A percentile compares a stretch with the other conserved stretches of the same genome.
Evolutionary conservation across 2,113 vertebrate species (phyloP).

Genomic region (Camelus bactrianus): DNA sequence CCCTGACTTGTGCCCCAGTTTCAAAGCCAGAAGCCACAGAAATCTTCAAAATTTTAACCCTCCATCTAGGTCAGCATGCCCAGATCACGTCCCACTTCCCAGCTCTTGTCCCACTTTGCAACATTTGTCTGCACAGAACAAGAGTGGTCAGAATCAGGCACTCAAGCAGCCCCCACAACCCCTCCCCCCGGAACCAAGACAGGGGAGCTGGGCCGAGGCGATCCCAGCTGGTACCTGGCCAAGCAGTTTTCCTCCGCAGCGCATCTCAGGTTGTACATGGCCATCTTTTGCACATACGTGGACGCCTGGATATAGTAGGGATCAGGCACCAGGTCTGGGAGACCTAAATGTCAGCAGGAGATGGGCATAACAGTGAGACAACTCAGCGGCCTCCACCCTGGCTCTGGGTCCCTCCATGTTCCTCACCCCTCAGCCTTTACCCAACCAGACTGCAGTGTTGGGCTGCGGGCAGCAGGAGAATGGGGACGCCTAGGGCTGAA

Average conservation of each 20-base stretch:
- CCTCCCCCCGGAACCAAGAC: not conserved
- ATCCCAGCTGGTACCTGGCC: slow-evolving; percentile 89
- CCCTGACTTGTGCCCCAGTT: not conserved
- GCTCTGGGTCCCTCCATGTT: not conserved
- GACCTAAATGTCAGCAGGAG: slow-evolving; percentile 89
- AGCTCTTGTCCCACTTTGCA: not conserved
- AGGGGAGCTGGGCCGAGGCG: not conserved
- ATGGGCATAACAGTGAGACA: slow-evolving; percentile 72
- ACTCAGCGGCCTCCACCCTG: slow-evolving; percentile 48
- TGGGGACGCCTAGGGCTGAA: not conserved
- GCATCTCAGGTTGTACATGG: slow-evolving; percentile 97
- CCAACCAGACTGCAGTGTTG: not conserved
- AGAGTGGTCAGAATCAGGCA: not conserved
- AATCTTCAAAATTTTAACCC: not conserved
- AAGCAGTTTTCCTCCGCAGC: slow-evolving; percentile 98
- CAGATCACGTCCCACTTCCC: not conserved
- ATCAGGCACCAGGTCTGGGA: slow-evolving; percentile 97
- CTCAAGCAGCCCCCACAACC: not conserved
- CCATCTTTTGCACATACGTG: slow-evolving; percentile 94
- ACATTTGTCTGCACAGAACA: not conserved
- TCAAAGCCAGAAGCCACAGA: not conserved
- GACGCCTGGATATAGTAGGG: slow-evolving; percentile 96
- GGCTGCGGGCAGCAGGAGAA: not conserved
- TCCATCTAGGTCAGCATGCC: not conserved
- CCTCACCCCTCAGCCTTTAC: not conserved